Conservation (phyloP, 2,113 vertebrate species). For the Bujurquina vittata region DNA sequence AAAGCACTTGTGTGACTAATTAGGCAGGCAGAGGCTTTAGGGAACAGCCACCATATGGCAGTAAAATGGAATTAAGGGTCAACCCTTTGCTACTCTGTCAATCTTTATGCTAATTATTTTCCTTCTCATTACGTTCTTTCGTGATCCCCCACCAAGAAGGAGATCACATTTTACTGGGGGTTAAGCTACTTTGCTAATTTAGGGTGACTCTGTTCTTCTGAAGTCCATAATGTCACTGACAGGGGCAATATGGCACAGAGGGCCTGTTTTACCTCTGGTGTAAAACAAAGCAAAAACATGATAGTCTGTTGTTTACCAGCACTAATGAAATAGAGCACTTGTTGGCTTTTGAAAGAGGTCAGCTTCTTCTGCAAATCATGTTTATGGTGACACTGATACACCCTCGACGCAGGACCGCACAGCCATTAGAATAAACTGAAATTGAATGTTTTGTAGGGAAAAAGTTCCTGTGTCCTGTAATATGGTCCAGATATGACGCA, state of each 20-base stretch:
- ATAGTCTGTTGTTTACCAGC: neutral
- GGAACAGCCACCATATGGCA: constrained; percentile 77
- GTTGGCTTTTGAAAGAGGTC: neutral
- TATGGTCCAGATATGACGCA: neutral
- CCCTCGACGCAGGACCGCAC: neutral
- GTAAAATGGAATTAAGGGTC: constrained; percentile 55
- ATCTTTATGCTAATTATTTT: constrained; percentile 74
- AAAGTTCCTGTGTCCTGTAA: neutral
- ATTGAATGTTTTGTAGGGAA: neutral
- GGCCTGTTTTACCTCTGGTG: neutral
- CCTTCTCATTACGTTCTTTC: constrained; percentile 47
- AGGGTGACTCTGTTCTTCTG: constrained; percentile 32
- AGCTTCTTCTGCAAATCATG: neutral
- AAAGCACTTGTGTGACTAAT: constrained; percentile 63
- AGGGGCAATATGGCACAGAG: constrained; percentile 21
- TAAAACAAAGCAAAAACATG: neutral
- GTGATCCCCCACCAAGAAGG: constrained; percentile 50
- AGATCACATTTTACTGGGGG: constrained; percentile 58
- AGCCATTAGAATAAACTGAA: neutral
- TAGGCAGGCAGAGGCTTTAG: constrained; percentile 59
- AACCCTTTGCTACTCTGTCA: constrained; percentile 61
- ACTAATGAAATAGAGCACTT: neutral
- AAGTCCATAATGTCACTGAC: constrained; percentile 40
- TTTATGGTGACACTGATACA: neutral
- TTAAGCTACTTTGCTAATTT: constrained; percentile 76